These are phyloP conservation scores for Drepana falcataria DNA, from an alignment of 2,888 invertebrate genomes.

Conservation along the genomic window DNA sequence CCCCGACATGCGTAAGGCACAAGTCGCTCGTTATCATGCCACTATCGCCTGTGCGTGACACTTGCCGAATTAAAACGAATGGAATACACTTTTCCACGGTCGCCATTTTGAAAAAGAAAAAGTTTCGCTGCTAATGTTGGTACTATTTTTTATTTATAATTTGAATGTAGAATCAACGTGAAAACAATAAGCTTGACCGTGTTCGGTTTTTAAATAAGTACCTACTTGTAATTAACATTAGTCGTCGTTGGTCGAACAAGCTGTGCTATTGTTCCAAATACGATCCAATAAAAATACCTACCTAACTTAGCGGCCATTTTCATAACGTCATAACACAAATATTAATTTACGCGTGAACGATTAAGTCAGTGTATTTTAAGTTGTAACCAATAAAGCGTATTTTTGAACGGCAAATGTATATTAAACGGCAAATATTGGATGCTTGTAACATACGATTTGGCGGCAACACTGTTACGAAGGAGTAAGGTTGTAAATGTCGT, in stretches of 20 bases:
- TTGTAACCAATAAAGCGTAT: constrained; percentile 15
- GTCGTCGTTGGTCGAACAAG: constrained; percentile 1
- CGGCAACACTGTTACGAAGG: neutral
- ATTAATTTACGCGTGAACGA: constrained; percentile 19
- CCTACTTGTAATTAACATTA: neutral
- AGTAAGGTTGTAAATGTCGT: neutral
- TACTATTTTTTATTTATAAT: constrained; percentile 9
- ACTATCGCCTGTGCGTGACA: constrained; percentile 32
- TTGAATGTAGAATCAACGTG: neutral
- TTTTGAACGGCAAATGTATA: constrained; percentile 19
- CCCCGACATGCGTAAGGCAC: constrained; percentile 26
- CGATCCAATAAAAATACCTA: constrained; percentile 45
- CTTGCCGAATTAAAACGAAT: constrained; percentile 46
- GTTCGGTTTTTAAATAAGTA: neutral
- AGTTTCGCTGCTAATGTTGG: constrained; percentile 25
- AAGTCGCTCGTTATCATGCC: constrained; percentile 25
- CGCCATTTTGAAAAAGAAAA: constrained; percentile 51
- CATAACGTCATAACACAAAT: constrained; percentile 35
- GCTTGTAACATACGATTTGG: constrained; percentile 1
- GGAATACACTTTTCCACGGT: constrained; percentile 37
- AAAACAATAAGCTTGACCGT: neutral
- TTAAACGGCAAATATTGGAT: constrained; percentile 7
- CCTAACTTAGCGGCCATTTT: constrained; percentile 40
- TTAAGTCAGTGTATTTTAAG: constrained; percentile 11
- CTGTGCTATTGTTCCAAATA: constrained; percentile 36